Conservation (phyloP, 2,888 invertebrate species). For the Trissonchulus latispiculum region DNA sequence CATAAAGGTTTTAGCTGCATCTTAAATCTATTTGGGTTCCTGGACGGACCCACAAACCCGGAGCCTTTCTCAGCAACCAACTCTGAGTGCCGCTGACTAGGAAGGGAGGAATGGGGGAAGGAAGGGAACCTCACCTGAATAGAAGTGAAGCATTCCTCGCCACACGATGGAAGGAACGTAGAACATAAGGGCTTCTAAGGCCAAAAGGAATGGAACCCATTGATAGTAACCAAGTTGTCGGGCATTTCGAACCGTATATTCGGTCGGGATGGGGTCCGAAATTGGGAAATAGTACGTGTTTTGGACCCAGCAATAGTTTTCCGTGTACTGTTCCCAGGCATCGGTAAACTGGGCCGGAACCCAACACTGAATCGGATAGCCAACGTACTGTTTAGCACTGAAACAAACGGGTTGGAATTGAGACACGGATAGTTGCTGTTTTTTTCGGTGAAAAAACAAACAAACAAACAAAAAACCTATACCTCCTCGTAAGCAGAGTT, state of each 20-base stretch:
- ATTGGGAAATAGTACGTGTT: conserved; percentile 5
- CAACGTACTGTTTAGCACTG: not conserved
- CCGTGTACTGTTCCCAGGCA: conserved; percentile 15
- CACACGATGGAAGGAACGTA: conserved; percentile 1
- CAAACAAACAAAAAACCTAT: too few species aligned
- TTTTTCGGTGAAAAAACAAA: too few species aligned
- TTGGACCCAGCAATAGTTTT: conserved; percentile 3
- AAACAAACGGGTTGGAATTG: not conserved
- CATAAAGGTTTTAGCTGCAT: too few species aligned
- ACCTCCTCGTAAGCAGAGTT: too few species aligned
- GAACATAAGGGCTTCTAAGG: conserved; percentile 10
- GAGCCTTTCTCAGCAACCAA: too few species aligned
- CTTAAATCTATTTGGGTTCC: too few species aligned
- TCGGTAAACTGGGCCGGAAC: not conserved
- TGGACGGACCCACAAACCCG: too few species aligned
- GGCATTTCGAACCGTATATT: not conserved
- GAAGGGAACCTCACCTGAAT: too few species aligned
- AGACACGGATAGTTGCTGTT: not conserved
- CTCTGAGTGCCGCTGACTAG: too few species aligned
- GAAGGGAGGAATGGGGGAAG: too few species aligned
- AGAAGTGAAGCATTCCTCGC: not conserved
- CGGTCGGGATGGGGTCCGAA: not conserved
- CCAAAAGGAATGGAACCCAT: conserved; percentile 7
- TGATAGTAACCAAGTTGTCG: conserved; percentile 1
- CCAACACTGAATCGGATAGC: conserved; percentile 11